Base-by-base conservation (phyloP, 2,113 vertebrate species). In the Cochlearius cochlearius region DNA sequence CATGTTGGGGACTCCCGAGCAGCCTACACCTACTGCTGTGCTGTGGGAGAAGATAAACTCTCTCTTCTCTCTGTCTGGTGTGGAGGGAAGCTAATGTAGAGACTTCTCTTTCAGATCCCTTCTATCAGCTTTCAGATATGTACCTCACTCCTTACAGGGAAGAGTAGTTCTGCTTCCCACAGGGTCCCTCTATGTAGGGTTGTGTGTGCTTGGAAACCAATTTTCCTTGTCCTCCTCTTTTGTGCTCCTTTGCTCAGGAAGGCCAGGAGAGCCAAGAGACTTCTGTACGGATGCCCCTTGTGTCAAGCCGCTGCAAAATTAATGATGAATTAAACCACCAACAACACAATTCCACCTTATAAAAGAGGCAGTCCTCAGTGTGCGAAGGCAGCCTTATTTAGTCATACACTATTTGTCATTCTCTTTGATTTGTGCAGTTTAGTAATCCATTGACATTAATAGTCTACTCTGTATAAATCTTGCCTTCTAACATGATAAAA, bases 181-280 rank as follows among this genome's bases (percentile, higher is more conserved):
- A 0, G 9, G 3, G 10, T 52, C 23, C 29, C 21, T 71, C 55
- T 77, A 9, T 0, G 1, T 4, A 83, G 34, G 5, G 16, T 20
- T 62, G 13, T 59, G 3, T 76, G 13, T 69, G 16, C 75, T 78
- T 84, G 59, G 11, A 64, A 71, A 27, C 15, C 10, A 6, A 1
- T 60, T 75, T 80, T 73, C 11, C 50, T 58, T 29, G 27, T 55
- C n/a, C 10, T 73, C 25, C 47, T 50, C 17, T 74, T 68, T 41
- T 58, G 29, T 78, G 4, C 30, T 69, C 3, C 29, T 52, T 74
- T 81, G 59, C 43, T 84, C 36, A 43, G 63, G 38, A 88, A 64
- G n/a, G 49, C 17, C 15, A 84, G n/a, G 15, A 82, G 60, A 69
- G 29, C 34, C 59, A 50, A 95, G 52, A 68, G n/a, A 26, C 36